These are phyloP conservation scores for Notarius lentiginosus DNA, from an alignment of 2,113 vertebrate species.

Conservation along the genomic window DNA sequence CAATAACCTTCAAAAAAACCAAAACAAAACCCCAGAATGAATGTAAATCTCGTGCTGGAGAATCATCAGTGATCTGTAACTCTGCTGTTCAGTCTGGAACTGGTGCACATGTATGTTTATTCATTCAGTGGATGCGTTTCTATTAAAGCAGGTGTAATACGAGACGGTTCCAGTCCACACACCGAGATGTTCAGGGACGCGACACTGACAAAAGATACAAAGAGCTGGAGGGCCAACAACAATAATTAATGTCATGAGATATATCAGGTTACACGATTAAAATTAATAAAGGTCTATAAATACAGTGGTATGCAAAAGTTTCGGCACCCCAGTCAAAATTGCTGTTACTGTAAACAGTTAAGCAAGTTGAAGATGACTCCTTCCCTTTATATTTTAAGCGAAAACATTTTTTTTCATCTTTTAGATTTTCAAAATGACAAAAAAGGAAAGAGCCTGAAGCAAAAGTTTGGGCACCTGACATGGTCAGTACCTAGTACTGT, in stretches of 20 bases:
- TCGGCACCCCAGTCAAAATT: too few relatives aligned
- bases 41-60: not conserved
- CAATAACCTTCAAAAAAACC: not conserved
- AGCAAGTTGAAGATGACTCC: too few relatives aligned
- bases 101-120: not conserved
- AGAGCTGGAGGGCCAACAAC: not conserved
- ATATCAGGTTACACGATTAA: too few relatives aligned
- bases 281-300: too few relatives aligned
- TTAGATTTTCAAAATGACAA: too few relatives aligned
- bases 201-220: not conserved
- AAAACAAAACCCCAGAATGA: not conserved
- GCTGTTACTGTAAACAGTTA: too few relatives aligned
- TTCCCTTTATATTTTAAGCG: too few relatives aligned
- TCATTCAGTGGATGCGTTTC: not conserved
- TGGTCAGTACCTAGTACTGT: too few relatives aligned
- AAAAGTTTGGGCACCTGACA: too few relatives aligned
- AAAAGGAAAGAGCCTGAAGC: too few relatives aligned
- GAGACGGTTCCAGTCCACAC: not conserved
- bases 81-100: not conserved
- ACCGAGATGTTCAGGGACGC: not conserved
- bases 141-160: not conserved
- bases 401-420: too few relatives aligned
- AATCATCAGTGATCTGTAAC: not conserved
- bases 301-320: too few relatives aligned
- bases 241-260: not conserved